Conservation (phyloP, 37 sponge, comb jelly and placozoan genomes). For the Chondrosia reniformis region DNA sequence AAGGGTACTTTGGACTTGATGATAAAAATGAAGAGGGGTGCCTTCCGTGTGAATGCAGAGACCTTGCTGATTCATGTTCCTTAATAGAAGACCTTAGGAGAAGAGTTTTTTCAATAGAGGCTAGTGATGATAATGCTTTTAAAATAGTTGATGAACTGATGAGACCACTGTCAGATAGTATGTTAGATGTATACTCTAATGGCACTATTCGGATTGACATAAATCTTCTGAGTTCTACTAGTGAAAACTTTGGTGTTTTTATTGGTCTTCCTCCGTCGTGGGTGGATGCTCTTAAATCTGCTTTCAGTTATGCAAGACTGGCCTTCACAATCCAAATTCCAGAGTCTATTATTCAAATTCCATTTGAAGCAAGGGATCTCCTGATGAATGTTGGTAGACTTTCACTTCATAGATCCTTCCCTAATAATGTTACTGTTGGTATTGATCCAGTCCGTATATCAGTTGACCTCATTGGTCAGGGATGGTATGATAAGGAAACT, state of each 20-base stretch:
- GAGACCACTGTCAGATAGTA: not conserved
- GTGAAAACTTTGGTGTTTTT: not conserved
- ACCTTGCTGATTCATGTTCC: not conserved
- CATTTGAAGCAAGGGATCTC: not conserved
- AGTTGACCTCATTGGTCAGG: conserved; percentile 9
- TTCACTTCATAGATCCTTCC: not conserved
- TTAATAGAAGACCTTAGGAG: not conserved
- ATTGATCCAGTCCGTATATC: not conserved
- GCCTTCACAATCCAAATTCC: not conserved
- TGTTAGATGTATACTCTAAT: not conserved
- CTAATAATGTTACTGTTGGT: not conserved
- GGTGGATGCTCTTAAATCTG: not conserved
- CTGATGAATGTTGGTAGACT: not conserved
- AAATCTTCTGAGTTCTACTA: not conserved
- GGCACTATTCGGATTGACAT: not conserved
- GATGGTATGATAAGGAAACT: not conserved
- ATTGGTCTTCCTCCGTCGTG: not conserved
- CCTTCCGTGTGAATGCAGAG: not conserved
- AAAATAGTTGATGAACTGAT: not conserved
- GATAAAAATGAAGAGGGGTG: not conserved
- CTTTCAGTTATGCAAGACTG: conserved; percentile 1
- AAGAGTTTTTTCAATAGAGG: not conserved
- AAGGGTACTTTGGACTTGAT: conserved; percentile 53
- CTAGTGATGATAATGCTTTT: not conserved
- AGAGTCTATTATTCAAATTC: not conserved